Percentiles rank a stretch among this genome's conserved stretches.
Evolutionary conservation across 2,113 vertebrate species (phyloP).

Genomic region (Aspiorhynchus laticeps): DNA sequence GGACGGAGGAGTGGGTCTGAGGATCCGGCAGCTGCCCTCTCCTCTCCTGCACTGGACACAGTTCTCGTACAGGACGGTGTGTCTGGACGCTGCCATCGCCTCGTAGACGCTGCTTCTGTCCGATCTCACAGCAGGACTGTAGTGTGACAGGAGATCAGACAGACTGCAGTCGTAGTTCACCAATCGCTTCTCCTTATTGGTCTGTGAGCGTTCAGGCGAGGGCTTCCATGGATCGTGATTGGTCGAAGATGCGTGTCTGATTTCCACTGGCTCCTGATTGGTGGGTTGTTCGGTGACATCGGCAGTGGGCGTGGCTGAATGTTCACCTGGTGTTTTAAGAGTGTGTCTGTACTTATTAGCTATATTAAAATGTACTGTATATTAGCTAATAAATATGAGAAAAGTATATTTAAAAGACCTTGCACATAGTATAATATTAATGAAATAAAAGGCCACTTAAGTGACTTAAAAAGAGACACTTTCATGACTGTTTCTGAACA

Average conservation of each 20-base stretch:
- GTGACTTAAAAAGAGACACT: too few species aligned
- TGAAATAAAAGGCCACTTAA: background rate
- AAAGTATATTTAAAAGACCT: background rate
- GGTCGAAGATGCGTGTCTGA: background rate
- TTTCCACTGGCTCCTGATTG: background rate
- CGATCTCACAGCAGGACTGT: conserved; percentile 21
- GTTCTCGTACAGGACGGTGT: conserved; percentile 70
- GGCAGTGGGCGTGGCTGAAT: background rate
- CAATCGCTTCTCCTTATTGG: background rate
- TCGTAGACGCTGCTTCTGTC: conserved; percentile 62
- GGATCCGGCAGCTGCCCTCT: conserved; percentile 50
- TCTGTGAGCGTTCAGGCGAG: background rate
- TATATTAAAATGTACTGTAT: background rate
- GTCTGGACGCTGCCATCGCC: conserved; percentile 61
- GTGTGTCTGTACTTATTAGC: background rate
- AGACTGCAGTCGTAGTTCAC: conserved; percentile 37
- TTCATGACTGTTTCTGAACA: too few species aligned
- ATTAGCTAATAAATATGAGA: background rate
- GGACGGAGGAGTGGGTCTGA: background rate
- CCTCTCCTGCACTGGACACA: conserved; percentile 67
- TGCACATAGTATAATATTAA: background rate
- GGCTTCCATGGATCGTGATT: conserved; percentile 6
- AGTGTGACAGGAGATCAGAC: conserved; percentile 64
- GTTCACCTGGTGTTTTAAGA: conserved; percentile 42
- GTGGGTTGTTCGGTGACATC: background rate